Conservation (phyloP, 2,797 vertebrate species). For the Limnodromus scolopaceus region DNA sequence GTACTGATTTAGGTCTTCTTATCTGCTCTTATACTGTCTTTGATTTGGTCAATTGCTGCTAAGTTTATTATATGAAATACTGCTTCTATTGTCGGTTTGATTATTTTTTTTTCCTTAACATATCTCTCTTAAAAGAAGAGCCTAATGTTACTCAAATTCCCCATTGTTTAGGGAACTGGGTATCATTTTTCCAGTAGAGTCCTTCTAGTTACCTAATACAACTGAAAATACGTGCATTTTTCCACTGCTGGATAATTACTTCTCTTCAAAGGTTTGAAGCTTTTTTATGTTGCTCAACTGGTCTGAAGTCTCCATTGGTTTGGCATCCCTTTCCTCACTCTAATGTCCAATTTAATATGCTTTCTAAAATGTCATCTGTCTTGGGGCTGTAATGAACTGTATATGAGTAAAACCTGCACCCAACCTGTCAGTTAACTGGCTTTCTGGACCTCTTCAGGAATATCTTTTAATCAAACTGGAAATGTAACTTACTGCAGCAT, state of each 20-base stretch:
- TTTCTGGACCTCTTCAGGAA: neutral
- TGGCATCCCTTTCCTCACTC: neutral
- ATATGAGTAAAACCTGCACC: neutral
- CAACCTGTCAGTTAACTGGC: neutral
- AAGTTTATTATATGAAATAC: neutral
- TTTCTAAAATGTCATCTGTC: neutral
- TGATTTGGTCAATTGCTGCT: neutral
- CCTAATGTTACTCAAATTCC: neutral
- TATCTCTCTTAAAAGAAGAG: neutral
- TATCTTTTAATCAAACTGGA: neutral
- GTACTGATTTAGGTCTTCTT: neutral
- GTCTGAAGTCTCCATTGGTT: neutral
- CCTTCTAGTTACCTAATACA: neutral
- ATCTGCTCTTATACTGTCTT: neutral
- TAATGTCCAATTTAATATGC: neutral
- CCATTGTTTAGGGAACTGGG: neutral
- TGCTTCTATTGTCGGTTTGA: neutral
- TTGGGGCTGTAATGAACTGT: neutral
- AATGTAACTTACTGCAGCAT: neutral
- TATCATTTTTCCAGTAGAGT: neutral
- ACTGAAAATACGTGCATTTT: neutral
- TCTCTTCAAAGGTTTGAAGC: neutral
- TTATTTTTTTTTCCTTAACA: neutral
- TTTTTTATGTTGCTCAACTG: fast-evolving
- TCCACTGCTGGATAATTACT: neutral